Base-by-base conservation (phyloP, 2,888 invertebrate genomes). In the Hypomecis atomaria region DNA sequence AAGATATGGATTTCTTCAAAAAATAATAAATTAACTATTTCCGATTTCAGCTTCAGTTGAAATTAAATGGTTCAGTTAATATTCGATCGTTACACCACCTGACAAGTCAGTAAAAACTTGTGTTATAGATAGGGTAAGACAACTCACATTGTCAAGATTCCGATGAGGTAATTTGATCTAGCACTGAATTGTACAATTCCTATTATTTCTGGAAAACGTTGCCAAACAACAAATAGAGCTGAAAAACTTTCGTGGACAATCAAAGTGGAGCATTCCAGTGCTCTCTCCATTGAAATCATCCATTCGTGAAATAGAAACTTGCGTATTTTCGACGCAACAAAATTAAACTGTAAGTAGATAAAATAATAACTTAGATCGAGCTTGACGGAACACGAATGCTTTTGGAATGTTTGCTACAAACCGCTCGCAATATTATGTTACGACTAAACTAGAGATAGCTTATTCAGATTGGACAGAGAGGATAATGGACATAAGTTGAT, bases 241-340 rank as follows among this genome's bases (percentile, higher is more conserved):
- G 64, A 75, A 78, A 79, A 69, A 54, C 61, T 63, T 69, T 67
- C 44, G 45, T 59, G 48, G 62, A 69, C 67, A 71, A 72, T 70
- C 55, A 56, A 74, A 73, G 63, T 65, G 43, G 62, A 69, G 65
- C 71, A 76, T 67, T 75, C 67, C 59, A 71, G 66, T 78, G 78
- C 89, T 88, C 86, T 89, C 88, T 87, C 87, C 79, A 77, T 79
- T 79, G 76, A 73, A 89, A 76, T 66, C 85, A 85, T 79, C 82
- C 81, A 85, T 59, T 82, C 89, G 89, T 90, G 89, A 89, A 90
- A 89, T 88, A 76, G 82, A 84, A 86, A 82, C 67, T 74, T 73
- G 69, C 70, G 70, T 69, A 69, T 71, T 71, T 65, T 55, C 53
- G 49, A 65, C 67, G 65, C 58, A 62, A 64, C 50, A 34, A 45